Conservation (phyloP, 2,113 vertebrate genomes). For the cattle (Bos taurus) region ARS-UCD2.0 NC_037354.1:9104501-9105000, state of each 20-base stretch:
- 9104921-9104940: background rate
- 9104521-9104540: background rate
- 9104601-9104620: background rate
- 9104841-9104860: accelerated
- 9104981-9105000: background rate
- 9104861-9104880: background rate
- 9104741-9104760: accelerated
- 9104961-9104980: background rate
- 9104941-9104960: background rate
- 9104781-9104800: background rate
- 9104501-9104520: background rate
- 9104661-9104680: background rate
- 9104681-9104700: background rate
- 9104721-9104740: accelerated
- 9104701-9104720: too few relatives aligned
- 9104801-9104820: background rate
- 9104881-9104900: background rate
- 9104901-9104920: background rate
- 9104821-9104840: background rate
- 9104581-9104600: background rate
- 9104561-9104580: background rate
- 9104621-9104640: background rate
- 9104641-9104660: too few relatives aligned
- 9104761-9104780: background rate
- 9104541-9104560: background rate